Percentiles rank a stretch among this genome's conserved stretches.
Conservation (phyloP, 2,888 invertebrate species). For the Synergus umbraculus region DNA sequence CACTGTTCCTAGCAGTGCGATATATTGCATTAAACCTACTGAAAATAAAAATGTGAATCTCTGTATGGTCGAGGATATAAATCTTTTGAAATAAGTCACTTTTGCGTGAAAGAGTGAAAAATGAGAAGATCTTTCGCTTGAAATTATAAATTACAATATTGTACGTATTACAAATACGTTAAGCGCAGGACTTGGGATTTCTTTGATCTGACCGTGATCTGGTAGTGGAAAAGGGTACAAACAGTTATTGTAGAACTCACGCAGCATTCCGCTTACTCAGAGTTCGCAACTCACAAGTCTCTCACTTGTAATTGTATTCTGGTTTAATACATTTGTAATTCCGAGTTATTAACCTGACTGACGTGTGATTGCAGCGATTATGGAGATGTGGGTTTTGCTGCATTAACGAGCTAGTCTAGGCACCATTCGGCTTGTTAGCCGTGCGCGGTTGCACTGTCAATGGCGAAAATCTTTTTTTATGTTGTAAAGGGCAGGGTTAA, state of each 20-base stretch:
- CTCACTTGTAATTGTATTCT: conserved; percentile 65
- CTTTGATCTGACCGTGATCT: conserved; percentile 36
- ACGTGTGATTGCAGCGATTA: conserved; percentile 68
- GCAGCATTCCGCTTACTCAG: neutral
- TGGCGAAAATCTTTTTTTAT: conserved; percentile 14
- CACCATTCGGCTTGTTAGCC: conserved; percentile 21
- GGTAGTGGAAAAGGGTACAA: conserved; percentile 16
- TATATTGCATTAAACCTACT: neutral
- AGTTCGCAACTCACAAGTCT: conserved; percentile 47
- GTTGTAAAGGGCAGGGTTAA: neutral
- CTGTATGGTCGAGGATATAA: neutral
- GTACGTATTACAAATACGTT: neutral
- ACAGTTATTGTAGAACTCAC: neutral
- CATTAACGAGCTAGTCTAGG: conserved; percentile 65
- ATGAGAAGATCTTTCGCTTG: neutral
- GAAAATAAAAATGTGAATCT: neutral
- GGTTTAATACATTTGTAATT: conserved; percentile 71
- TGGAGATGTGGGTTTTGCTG: conserved; percentile 66
- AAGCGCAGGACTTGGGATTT: neutral
- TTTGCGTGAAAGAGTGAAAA: neutral
- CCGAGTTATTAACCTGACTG: conserved; percentile 68
- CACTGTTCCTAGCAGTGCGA: neutral
- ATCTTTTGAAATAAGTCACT: neutral
- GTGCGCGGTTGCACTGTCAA: conserved; percentile 14
- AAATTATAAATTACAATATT: neutral